Percentiles rank a stretch among this genome's conserved stretches.
Conservation (phyloP, 2,113 vertebrate species). For the Fulmarus glacialis region DNA sequence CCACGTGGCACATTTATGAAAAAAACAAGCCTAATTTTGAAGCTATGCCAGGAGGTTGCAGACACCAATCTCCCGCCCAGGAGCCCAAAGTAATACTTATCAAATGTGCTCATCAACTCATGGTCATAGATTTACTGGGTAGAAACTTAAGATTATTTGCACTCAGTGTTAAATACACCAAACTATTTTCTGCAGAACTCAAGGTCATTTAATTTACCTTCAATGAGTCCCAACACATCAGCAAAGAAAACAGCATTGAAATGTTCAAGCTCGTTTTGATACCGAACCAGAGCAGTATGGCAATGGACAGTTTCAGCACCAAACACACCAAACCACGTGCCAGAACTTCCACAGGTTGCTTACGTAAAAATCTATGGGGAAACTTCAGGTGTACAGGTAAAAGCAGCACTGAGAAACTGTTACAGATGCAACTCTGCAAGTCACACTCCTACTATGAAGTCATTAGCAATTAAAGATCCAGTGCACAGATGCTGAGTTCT, state of each 20-base stretch:
- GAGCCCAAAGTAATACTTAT: not conserved
- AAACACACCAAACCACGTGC: not conserved
- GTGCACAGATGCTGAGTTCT: rapidly evolving
- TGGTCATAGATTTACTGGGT: not conserved
- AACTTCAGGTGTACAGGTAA: not conserved
- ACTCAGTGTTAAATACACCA: not conserved
- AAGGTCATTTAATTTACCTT: not conserved
- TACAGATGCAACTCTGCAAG: not conserved
- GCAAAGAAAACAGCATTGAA: not conserved
- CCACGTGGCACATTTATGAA: not conserved
- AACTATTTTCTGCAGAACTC: not conserved
- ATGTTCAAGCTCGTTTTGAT: not conserved
- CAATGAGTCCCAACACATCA: not conserved
- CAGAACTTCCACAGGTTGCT: not conserved
- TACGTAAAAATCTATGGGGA: rapidly evolving
- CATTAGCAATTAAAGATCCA: not conserved
- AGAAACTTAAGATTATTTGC: not conserved
- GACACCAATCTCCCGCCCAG: not conserved
- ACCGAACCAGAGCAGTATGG: not conserved
- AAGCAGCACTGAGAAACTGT: not conserved
- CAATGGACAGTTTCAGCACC: not conserved
- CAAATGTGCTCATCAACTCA: not conserved
- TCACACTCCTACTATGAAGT: not conserved
- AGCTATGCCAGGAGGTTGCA: not conserved
- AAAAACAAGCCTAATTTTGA: not conserved